Evolutionary conservation across 2,797 vertebrate species (phyloP), one percentile per base, ranked within the genome.

Genomic region (Chloroceryle amazona): DNA sequence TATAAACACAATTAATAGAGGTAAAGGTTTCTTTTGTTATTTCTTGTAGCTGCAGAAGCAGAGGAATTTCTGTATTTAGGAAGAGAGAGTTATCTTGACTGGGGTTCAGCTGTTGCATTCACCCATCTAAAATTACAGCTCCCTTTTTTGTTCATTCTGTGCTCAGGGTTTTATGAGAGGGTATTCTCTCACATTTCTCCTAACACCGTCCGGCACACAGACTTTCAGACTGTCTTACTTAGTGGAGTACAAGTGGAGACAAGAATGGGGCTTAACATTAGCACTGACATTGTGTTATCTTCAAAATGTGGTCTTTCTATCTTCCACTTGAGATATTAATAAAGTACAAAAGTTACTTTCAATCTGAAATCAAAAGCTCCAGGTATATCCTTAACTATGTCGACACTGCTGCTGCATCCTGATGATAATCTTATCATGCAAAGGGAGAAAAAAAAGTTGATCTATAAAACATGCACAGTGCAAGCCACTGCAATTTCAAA

Each of bases 291-390:
- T 92, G 86, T 84, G 81, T 92, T 96, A 94, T 93, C 96, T 96
- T 89, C 82, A 96, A 96, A 96, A 90, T 62, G 71, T 46, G 41
- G 67, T 87, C 82, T 86, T 93, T 78, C 88, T 80, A 71, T 94
- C 90, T 95, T 93, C 93, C 63, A 87, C 91, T 94, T 95, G 91
- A 92, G 84, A 85, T 96, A 96, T 90, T 82, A 93, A 95, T 95
- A 95, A 93, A 86, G 86, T 93, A 92, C 88, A 93, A 94, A 96
- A 95, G 71, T 66, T 76, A 84, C 86, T 94, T 95, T 87, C 60
- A 76, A 67, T 93, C 74, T 74, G 62, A 92, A 96, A 80, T 86
- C 61, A 93, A 93, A 96, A 92, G 63, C 83, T 96, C 74, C 12
- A 9, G 88, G 90, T 93, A 80, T 93, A 94, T 95, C 78, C 81